Evolutionary conservation across 92 coral and sea anemone genomes (phyloP), one percentile per base, ranked within the genome.

Genomic region (Porites rus): DNA sequence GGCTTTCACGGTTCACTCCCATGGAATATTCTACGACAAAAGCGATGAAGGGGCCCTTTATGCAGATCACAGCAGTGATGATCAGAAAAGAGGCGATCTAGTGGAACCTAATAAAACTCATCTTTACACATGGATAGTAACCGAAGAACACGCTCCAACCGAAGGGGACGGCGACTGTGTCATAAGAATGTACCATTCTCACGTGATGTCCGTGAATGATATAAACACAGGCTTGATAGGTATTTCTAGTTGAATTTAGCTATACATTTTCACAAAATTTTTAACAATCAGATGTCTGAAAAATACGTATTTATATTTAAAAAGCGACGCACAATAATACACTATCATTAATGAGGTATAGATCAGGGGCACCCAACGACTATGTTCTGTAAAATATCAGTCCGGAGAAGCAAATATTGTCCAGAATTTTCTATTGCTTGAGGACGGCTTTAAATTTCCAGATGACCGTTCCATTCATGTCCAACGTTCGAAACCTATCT

Each of bases 131-230:
- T 94, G 97, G 97, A 10, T 72, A 22, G 79, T 94, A 7, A 89
- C 87, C 24, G 90, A 84, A 50, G 88, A 88, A 20, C 97, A 94
- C 86, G 91, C 93, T 3, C 97, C 97, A 16, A 82, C 88, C 31
- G 71, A 80, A 18, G 74, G 82, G 1, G 97, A 94, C 60, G 94
- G 88, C 2, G 90, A 94, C 80, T 94, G 97, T 72, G 75, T 94
- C 75, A 94, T 94, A 7, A 88, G 97, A 88, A 90, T 83, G 78
- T 94, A 94, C 69, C 97, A 94, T 74, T 94, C 97, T 17, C 97
- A 94, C 77, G 92, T 94, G 43, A 20, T 88, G 12, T 87, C 94
- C 28, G 50, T 24, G 38, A 89, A 89, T 4, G 94, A 94, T 76
- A 88, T 91, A 0, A 91, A 94, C 77, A 89, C 94, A 19, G 97